Evolutionary conservation across 1,140 invertebrate species (phyloP).

Genomic region (Sycophila sp.): DNA sequence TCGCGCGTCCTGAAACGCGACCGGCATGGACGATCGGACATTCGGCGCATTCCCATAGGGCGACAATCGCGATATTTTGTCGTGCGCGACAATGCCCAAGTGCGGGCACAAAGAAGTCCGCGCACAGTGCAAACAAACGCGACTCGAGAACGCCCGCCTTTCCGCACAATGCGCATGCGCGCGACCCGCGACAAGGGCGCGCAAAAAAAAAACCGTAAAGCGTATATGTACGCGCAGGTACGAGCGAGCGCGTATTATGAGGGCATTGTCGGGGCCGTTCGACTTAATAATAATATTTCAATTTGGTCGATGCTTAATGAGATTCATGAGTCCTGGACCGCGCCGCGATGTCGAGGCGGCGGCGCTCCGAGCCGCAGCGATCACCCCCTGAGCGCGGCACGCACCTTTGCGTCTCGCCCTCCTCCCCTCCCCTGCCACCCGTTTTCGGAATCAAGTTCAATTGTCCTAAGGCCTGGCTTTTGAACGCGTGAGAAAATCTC

Average conservation of each 20-base stretch:
- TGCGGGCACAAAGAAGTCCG: background rate
- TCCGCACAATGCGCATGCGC: background rate
- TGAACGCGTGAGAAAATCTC: constrained; percentile 59
- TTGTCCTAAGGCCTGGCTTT: constrained; percentile 59
- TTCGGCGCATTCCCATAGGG: constrained; percentile 5
- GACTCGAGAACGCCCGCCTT: too few species aligned
- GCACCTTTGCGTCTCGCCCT: background rate
- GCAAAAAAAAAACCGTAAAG: background rate
- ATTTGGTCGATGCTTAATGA: constrained; percentile 14
- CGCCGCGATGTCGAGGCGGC: background rate
- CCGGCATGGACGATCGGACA: too few species aligned
- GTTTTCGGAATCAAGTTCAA: constrained; percentile 55
- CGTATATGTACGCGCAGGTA: too few species aligned
- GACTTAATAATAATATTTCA: constrained; percentile 35
- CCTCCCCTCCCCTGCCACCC: constrained; percentile 12
- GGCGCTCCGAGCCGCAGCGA: too few species aligned
- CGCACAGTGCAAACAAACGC: background rate
- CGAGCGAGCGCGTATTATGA: background rate
- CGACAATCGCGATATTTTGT: constrained; percentile 9
- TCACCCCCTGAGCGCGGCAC: too few species aligned
- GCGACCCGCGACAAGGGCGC: background rate
- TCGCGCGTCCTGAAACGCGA: too few species aligned
- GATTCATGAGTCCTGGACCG: constrained; percentile 6
- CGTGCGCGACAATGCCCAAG: background rate
- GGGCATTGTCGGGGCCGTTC: background rate